phyloP scores from a whole-genome alignment of 2,888 invertebrate genomes.

The Mesoligia furuncula region DNA sequence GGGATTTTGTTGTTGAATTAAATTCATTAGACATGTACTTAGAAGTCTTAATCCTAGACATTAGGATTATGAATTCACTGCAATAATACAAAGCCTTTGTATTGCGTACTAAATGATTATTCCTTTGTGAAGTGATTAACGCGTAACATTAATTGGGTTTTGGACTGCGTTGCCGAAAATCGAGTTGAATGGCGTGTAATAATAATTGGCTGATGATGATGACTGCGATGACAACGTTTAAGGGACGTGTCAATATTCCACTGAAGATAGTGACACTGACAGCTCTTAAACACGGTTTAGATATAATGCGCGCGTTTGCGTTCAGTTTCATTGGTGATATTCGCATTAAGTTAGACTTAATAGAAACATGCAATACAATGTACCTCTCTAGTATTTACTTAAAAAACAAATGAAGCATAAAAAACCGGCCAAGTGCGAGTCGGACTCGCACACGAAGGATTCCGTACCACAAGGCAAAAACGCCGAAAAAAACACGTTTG shows the following conservation, averaged over 20 bases:
- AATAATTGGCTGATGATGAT: too few species aligned
- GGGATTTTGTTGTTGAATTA: not conserved
- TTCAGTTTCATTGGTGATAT: too few species aligned
- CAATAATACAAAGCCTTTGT: constrained; percentile 5
- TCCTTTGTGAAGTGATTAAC: constrained; percentile 3
- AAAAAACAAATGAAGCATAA: not conserved
- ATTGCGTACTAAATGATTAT: not conserved
- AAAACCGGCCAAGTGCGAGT: too few species aligned
- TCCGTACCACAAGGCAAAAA: too few species aligned
- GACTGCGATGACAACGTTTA: not conserved
- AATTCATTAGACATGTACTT: not conserved
- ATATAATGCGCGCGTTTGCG: too few species aligned
- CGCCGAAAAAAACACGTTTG: too few species aligned
- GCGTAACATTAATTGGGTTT: not conserved
- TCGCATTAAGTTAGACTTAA: not conserved
- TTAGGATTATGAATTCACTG: constrained; percentile 18
- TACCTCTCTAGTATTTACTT: too few species aligned
- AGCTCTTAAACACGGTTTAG: not conserved
- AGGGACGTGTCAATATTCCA: not conserved
- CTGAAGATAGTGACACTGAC: not conserved
- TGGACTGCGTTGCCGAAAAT: not conserved
- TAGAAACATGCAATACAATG: not conserved
- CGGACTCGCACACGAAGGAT: too few species aligned
- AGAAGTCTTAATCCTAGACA: not conserved
- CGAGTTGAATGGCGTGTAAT: too few species aligned